Evolutionary conservation across 2,113 vertebrate species (phyloP).

Genomic region (Rhadina sibilatrix): DNA sequence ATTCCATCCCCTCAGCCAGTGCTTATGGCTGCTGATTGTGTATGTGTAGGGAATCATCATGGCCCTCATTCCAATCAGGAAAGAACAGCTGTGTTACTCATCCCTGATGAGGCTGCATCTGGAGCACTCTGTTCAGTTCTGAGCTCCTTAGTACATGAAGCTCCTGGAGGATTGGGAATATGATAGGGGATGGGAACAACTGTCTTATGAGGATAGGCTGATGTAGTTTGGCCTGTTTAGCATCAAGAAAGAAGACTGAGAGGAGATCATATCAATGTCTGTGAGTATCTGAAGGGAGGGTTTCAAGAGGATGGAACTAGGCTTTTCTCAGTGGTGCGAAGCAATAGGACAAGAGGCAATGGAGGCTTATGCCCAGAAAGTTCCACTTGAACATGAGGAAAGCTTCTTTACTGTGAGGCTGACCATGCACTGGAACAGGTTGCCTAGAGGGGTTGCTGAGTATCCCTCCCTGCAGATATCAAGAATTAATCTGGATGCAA

Average conservation of each 20-base stretch:
- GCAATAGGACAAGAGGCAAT: neutral
- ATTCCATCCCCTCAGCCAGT: neutral
- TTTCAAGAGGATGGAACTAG: neutral
- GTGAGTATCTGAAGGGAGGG: neutral
- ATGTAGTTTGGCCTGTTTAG: neutral
- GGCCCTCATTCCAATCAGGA: neutral
- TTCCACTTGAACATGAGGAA: neutral
- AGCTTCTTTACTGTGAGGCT: neutral
- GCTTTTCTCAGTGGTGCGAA: neutral
- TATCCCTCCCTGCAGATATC: neutral
- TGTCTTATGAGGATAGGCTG: neutral
- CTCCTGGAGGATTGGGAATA: rapidly evolving
- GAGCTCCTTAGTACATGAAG: neutral
- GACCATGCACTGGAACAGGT: neutral
- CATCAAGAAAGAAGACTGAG: neutral
- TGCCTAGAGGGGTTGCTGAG: neutral
- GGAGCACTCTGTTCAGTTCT: neutral
- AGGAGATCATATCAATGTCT: neutral
- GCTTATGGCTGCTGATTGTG: neutral
- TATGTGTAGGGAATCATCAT: neutral
- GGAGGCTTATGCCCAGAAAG: neutral
- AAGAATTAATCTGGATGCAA: neutral
- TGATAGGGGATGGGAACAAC: neutral
- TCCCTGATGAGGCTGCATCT: neutral
- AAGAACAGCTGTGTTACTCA: neutral